These are phyloP conservation scores for Spondyliosoma cantharus DNA, from an alignment of 2,797 vertebrate species.

Conservation along the genomic window DNA sequence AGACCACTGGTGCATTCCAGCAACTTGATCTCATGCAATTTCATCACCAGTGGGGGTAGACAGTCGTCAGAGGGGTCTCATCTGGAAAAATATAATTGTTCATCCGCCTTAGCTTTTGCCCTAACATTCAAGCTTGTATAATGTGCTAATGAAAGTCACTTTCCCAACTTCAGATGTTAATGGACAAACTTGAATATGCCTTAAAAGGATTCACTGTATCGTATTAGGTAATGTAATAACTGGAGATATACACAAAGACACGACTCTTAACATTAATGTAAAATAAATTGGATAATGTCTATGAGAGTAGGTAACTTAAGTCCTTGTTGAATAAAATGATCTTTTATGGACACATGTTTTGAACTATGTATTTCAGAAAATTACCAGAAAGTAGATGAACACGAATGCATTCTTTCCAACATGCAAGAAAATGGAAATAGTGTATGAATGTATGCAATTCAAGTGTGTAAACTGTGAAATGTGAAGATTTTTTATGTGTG, in stretches of 20 bases:
- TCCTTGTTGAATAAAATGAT: background rate
- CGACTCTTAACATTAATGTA: background rate
- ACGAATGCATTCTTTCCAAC: no score
- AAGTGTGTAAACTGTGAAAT: no score
- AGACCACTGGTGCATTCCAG: conserved; percentile 78
- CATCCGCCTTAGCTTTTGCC: conserved; percentile 46
- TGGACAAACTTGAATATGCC: background rate
- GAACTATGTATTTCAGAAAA: background rate
- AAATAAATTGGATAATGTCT: background rate
- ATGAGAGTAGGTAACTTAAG: background rate
- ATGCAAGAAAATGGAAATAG: no score
- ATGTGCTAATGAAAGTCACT: conserved; percentile 24
- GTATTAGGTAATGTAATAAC: conserved; percentile 30
- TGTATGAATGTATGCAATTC: no score
- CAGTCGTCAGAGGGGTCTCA: conserved; percentile 64
- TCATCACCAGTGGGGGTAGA: conserved; percentile 71
- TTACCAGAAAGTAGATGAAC: no score
- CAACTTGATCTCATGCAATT: conserved; percentile 80
- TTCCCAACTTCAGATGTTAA: conserved; percentile 21
- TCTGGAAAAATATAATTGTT: conserved; percentile 74
- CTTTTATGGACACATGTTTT: background rate
- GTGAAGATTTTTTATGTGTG: no score
- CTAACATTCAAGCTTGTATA: conserved; percentile 31
- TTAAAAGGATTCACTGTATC: background rate
- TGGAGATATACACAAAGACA: background rate